phyloP scores from a whole-genome alignment of 1,140 invertebrate species.

The Triops cancriformis region DNA sequence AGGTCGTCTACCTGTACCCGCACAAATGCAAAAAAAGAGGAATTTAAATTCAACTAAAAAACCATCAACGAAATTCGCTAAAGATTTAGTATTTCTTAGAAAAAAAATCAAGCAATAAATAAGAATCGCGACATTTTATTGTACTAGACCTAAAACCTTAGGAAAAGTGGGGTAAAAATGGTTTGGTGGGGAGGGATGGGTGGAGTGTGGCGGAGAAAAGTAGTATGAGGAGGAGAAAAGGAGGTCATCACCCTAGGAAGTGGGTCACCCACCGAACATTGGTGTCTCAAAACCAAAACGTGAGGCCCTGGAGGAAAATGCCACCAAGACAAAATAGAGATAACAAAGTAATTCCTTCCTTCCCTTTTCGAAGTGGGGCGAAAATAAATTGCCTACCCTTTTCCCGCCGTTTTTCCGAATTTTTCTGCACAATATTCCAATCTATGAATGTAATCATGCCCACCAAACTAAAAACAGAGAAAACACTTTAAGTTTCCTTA shows the following conservation, averaged over 20 bases:
- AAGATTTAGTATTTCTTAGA: neutral
- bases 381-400: too few relatives aligned
- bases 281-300: slow-evolving; percentile 10
- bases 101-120: neutral
- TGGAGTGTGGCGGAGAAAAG: neutral
- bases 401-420: too few relatives aligned
- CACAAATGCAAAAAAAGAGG: neutral
- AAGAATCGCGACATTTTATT: slow-evolving; percentile 6
- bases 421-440: too few relatives aligned
- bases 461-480: too few relatives aligned
- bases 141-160: neutral
- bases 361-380: too few relatives aligned
- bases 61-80: neutral
- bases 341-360: neutral
- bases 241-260: slow-evolving; percentile 9
- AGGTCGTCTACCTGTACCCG: neutral
- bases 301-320: neutral
- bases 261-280: slow-evolving; percentile 9
- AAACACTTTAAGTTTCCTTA: too few relatives aligned
- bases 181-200: neutral
- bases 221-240: neutral
- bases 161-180: neutral
- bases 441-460: too few relatives aligned
- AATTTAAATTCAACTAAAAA: slow-evolving; percentile 10
- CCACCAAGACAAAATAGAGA: neutral